A percentile compares a stretch with the other conserved stretches of the same genome.
These are phyloP conservation scores for Muscina levida DNA, from an alignment of 2,888 invertebrate species.

Conservation along the genomic window DNA sequence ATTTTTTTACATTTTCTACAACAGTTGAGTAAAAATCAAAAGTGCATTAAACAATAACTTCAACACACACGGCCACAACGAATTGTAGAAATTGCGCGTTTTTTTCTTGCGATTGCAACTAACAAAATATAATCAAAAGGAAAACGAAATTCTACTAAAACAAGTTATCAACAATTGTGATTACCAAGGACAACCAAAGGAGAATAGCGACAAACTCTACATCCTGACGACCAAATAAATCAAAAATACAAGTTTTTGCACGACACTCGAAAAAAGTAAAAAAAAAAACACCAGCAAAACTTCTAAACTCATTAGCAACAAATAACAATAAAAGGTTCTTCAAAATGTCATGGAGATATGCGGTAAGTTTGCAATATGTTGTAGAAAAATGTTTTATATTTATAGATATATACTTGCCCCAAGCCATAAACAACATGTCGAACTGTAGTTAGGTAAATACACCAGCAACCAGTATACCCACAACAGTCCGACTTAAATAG, in stretches of 20 bases:
- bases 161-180: slow-evolving; percentile 40
- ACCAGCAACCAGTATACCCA: too few relatives aligned
- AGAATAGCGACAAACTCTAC: not conserved
- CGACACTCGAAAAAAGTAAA: slow-evolving; percentile 24
- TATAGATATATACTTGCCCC: slow-evolving; percentile 29
- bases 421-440: not conserved
- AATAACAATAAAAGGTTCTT: slow-evolving; percentile 39
- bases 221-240: slow-evolving; percentile 23
- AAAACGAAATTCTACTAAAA: slow-evolving; percentile 8
- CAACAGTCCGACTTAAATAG: too few relatives aligned
- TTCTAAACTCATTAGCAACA: slow-evolving; percentile 25
- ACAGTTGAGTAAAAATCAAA: slow-evolving; percentile 30
- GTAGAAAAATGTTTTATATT: slow-evolving; percentile 31
- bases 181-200: slow-evolving; percentile 57
- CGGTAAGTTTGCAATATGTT: too few relatives aligned
- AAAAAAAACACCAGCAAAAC: slow-evolving; percentile 4
- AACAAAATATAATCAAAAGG: slow-evolving; percentile 32
- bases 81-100: slow-evolving; percentile 61
- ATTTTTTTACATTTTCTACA: slow-evolving; percentile 57
- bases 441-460: too few relatives aligned
- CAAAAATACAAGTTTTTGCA: slow-evolving; percentile 21
- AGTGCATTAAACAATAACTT: slow-evolving; percentile 61
- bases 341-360: slow-evolving; percentile 75
- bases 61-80: slow-evolving; percentile 50
- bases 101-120: slow-evolving; percentile 23